Evolutionary conservation across 2,797 vertebrate genomes (phyloP), one percentile per base, ranked within the genome.

Genomic region (Stomatorhinus walkeri): DNA sequence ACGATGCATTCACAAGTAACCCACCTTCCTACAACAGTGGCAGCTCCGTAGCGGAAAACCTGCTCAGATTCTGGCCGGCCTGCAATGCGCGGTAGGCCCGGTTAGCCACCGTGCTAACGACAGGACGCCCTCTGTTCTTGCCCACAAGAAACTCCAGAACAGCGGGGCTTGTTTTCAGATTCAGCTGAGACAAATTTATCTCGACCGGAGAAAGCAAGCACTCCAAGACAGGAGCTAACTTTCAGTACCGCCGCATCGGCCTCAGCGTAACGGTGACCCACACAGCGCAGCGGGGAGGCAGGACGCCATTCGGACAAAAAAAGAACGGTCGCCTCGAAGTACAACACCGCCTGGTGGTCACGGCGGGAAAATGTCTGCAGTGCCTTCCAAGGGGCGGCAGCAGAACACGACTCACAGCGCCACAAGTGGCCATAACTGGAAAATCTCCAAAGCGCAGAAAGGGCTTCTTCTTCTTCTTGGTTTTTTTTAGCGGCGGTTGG

Each of bases 251-350:
- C 76, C 36, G 40, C 76, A 81, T 81, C 19, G 36, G 76, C 40
- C 40, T 81, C 76, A 46, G 40, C 8, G 81, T 86, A 86, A 89
- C 88, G 40, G 85, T 84, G 59, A 89, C 64, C 56, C 32, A 46
- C 79, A 56, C 81, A 68, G 32, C 83, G 46, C 79, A 52, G 19
- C 36, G 32, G 79, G 79, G 52, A 61, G 22, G 54, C 56, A 68
- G 81, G 81, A 68, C 85, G 88, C 48, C 43, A 85, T 28, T 68
- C 24, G 19, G 64, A 89, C 54, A 87, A 87, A 87, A 32, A 72
- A 36, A 6, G 76, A 85, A 72, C 22, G 40, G 54, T 56, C 76
- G 36, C 36, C 7, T 4, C 46, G 12, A 88, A 88, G 54, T 76
- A 61, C 19, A 88, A 51, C 54, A 68, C 87, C 89, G 64, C 24